These are phyloP conservation scores for Coelogynopora nodosa DNA, from an alignment of 2,888 invertebrate genomes.

Conservation along the genomic window DNA sequence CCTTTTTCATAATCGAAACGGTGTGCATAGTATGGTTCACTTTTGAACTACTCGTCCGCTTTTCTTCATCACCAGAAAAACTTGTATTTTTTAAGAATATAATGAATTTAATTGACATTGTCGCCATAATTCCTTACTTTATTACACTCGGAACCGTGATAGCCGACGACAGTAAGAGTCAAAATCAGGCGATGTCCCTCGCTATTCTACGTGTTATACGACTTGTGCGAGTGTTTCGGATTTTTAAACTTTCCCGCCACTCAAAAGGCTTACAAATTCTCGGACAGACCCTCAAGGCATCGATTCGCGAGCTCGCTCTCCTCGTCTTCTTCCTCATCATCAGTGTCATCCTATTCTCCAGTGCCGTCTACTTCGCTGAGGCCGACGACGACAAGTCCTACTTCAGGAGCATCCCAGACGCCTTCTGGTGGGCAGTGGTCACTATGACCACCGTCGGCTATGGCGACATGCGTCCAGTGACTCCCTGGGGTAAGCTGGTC, in stretches of 20 bases:
- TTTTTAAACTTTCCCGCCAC: conserved; percentile 98
- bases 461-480: conserved; percentile 99
- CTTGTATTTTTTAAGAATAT: conserved; percentile 98
- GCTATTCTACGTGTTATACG: conserved; percentile 96
- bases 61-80: conserved; percentile 97
- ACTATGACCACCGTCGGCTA: conserved; percentile 99
- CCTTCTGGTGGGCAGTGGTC: conserved; percentile 86
- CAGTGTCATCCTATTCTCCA: conserved; percentile 90
- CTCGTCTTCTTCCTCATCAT: conserved; percentile 99
- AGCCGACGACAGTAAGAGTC: conserved; percentile 64
- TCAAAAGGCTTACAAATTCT: conserved; percentile 98
- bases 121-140: conserved; percentile 98
- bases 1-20: conserved; percentile 98
- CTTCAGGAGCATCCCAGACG: conserved; percentile 91
- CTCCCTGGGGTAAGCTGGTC: conserved; percentile 86
- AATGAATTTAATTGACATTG: conserved; percentile 99
- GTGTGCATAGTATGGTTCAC: conserved; percentile 99
- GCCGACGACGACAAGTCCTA: conserved; percentile 82
- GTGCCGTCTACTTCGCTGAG: conserved; percentile 91
- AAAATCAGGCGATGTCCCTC: conserved; percentile 65
- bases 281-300: conserved; percentile 95
- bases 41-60: conserved; percentile 87
- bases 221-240: conserved; percentile 97
- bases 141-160: conserved; percentile 96
- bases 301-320: conserved; percentile 97